These are phyloP conservation scores for Malurus alboscapulatus DNA, from an alignment of 2,113 vertebrate species.

Conservation along the genomic window DNA sequence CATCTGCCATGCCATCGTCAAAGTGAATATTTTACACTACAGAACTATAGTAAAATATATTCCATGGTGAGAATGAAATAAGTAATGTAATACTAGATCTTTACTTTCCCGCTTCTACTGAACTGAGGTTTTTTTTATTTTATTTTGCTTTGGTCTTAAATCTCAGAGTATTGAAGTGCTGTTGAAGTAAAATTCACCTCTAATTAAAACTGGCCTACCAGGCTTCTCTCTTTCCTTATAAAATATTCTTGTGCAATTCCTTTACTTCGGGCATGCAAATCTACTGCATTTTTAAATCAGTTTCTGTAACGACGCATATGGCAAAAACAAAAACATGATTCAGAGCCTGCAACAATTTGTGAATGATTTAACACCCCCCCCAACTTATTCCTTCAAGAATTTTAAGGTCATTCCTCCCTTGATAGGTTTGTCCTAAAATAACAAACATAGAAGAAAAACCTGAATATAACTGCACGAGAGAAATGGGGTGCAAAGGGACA, in stretches of 20 bases:
- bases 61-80: background rate
- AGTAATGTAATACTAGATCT: background rate
- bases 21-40: background rate
- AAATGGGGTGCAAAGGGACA: background rate
- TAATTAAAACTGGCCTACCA: conserved; percentile 39
- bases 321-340: conserved; percentile 38
- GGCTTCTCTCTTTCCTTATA: background rate
- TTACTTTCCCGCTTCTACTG: background rate
- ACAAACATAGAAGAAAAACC: background rate
- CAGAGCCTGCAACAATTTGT: background rate
- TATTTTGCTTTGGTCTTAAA: background rate
- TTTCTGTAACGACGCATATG: conserved; percentile 26
- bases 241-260: conserved; percentile 3
- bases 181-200: conserved; percentile 3
- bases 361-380: background rate
- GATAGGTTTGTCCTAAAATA: background rate
- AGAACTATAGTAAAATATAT: background rate
- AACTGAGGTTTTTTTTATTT: background rate
- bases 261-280: conserved; percentile 9
- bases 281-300: background rate
- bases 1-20: background rate
- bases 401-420: background rate
- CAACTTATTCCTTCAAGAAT: background rate
- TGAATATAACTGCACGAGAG: background rate
- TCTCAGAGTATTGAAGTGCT: background rate